Conservation (phyloP, 1,140 invertebrate species). For the Leptinotarsa defecta region DNA sequence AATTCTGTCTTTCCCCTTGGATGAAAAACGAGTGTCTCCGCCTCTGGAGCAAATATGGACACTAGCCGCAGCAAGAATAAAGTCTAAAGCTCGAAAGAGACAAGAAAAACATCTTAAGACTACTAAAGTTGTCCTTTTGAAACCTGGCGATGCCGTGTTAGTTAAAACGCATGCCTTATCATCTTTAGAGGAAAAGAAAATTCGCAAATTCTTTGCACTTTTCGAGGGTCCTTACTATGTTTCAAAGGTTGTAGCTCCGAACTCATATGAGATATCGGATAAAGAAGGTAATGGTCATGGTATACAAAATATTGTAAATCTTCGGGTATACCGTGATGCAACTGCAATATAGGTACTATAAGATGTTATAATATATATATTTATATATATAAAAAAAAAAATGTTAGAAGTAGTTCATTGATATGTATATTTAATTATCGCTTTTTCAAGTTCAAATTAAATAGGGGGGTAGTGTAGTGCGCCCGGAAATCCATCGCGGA, state of each 20-base stretch:
- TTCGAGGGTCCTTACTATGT: neutral
- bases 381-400: no score
- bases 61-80: no score
- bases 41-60: neutral
- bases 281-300: neutral
- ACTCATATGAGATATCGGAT: neutral
- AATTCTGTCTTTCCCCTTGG: neutral
- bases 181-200: neutral
- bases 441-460: constrained; percentile 7
- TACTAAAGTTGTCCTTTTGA: neutral
- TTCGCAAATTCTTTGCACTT: neutral
- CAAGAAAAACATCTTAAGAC: neutral
- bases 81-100: neutral
- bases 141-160: neutral
- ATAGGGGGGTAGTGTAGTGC: neutral
- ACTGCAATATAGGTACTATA: neutral
- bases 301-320: constrained; percentile 5
- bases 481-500: neutral
- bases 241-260: neutral
- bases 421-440: constrained; percentile 1
- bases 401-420: neutral
- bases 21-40: neutral
- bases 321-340: neutral
- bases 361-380: neutral
- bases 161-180: neutral